Evolutionary conservation across 2,113 vertebrate genomes (phyloP).

Genomic region (Oreochromis tanganicae): DNA sequence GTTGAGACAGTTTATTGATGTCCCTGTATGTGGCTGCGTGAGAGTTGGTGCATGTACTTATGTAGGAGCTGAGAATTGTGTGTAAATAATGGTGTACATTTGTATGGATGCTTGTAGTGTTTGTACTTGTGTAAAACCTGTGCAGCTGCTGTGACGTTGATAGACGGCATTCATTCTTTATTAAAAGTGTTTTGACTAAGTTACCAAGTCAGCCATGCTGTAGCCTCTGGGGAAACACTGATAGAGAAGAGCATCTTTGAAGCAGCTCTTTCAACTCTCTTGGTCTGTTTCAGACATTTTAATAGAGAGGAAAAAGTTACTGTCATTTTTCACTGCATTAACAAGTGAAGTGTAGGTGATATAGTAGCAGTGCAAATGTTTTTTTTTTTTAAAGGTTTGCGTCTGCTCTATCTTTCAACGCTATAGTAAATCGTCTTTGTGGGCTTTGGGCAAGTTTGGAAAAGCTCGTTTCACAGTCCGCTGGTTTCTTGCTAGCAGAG

Average conservation of each 20-base stretch:
- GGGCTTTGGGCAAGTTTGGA: slow-evolving; percentile 46
- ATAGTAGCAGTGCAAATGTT: neutral
- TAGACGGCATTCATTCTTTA: neutral
- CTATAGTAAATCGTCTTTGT: slow-evolving; percentile 47
- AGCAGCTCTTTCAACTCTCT: neutral
- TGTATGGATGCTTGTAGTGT: neutral
- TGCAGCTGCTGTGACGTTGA: neutral
- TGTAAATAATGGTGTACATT: neutral
- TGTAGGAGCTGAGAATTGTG: neutral
- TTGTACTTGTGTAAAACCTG: neutral
- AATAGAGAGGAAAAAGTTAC: neutral
- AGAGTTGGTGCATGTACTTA: neutral
- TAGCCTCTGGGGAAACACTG: neutral
- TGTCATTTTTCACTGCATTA: slow-evolving; percentile 33
- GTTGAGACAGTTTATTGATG: neutral
- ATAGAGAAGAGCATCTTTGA: neutral
- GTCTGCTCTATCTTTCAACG: neutral
- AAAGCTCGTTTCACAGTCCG: slow-evolving; percentile 62
- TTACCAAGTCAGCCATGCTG: neutral
- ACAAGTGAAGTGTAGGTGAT: slow-evolving; percentile 3
- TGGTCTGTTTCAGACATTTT: neutral
- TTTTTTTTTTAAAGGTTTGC: slow-evolving; percentile 6
- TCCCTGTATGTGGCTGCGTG: neutral
- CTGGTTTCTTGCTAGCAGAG: slow-evolving; percentile 33
- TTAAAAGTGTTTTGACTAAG: neutral